Conservation (phyloP, 2,888 invertebrate species). For the Epinotia bilunana region DNA sequence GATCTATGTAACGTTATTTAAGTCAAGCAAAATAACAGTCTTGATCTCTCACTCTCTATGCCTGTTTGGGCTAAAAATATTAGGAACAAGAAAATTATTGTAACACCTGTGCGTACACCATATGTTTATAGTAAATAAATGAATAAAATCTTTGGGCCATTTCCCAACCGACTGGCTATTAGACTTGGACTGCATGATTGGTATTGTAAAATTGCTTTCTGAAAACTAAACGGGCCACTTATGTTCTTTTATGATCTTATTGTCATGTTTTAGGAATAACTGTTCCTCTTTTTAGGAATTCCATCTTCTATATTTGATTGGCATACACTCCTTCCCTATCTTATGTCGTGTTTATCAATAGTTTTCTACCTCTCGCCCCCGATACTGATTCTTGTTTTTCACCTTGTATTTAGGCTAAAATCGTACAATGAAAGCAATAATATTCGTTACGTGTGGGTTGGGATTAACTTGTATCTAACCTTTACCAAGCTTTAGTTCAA, state of each 20-base stretch:
- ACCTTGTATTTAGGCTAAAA: constrained; percentile 23
- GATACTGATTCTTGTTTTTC: not conserved
- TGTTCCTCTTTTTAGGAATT: not conserved
- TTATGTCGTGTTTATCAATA: not conserved
- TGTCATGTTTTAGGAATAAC: too few relatives aligned
- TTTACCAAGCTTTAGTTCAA: constrained; percentile 18
- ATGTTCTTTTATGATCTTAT: not conserved
- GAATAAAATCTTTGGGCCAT: too few relatives aligned
- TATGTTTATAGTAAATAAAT: too few relatives aligned
- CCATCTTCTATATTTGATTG: not conserved
- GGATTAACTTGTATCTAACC: constrained; percentile 27
- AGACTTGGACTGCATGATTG: too few relatives aligned
- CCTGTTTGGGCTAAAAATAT: not conserved
- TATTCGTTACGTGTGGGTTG: constrained; percentile 29
- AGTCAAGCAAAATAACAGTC: not conserved
- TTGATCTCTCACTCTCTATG: not conserved
- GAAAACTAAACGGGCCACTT: not conserved
- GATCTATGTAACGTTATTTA: not conserved
- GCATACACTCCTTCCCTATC: not conserved
- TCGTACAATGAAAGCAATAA: constrained; percentile 31
- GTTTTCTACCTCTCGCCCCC: constrained; percentile 13
- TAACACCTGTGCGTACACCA: too few relatives aligned
- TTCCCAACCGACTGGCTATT: too few relatives aligned
- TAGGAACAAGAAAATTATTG: too few relatives aligned
- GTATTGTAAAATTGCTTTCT: too few relatives aligned